Percentiles rank a stretch among this genome's conserved stretches.
Conservation (phyloP, 2,888 invertebrate species). For the Chironomus tentans region DNA sequence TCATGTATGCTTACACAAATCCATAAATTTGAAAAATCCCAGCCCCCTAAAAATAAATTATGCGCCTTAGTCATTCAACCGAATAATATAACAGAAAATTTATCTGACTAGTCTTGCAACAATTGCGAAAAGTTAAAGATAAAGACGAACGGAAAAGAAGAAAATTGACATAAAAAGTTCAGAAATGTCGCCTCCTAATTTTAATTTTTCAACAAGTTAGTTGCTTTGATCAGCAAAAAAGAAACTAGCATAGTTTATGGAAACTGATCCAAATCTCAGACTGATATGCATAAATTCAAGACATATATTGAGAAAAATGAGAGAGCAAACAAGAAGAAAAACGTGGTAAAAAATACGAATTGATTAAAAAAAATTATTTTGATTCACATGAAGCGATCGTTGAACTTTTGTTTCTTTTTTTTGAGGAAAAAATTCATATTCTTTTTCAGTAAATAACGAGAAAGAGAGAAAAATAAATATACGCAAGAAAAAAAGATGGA, state of each 20-base stretch:
- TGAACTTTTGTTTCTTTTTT: constrained; percentile 4
- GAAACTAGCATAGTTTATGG: too few species aligned
- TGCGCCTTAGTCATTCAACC: too few species aligned
- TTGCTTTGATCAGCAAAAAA: constrained; percentile 12
- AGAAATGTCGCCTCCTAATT: constrained; percentile 2
- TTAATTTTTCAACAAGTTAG: constrained; percentile 25
- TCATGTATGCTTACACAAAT: too few species aligned
- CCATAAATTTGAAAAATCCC: too few species aligned
- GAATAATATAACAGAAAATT: too few species aligned
- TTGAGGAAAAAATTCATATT: background rate
- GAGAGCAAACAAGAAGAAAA: background rate
- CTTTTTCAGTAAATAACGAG: background rate
- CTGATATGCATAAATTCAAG: too few species aligned
- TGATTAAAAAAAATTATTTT: constrained; percentile 1
- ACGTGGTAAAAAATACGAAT: background rate
- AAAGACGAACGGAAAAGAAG: background rate
- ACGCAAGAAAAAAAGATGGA: too few species aligned
- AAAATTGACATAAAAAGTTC: background rate
- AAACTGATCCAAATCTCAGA: too few species aligned
- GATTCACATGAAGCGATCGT: background rate
- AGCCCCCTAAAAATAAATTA: too few species aligned
- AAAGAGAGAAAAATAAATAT: background rate
- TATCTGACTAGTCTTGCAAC: background rate
- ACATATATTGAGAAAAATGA: too few species aligned
- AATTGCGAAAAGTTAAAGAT: background rate